phyloP scores from a whole-genome alignment of 2,888 invertebrate species.

The Bimastos eiseni region DNA sequence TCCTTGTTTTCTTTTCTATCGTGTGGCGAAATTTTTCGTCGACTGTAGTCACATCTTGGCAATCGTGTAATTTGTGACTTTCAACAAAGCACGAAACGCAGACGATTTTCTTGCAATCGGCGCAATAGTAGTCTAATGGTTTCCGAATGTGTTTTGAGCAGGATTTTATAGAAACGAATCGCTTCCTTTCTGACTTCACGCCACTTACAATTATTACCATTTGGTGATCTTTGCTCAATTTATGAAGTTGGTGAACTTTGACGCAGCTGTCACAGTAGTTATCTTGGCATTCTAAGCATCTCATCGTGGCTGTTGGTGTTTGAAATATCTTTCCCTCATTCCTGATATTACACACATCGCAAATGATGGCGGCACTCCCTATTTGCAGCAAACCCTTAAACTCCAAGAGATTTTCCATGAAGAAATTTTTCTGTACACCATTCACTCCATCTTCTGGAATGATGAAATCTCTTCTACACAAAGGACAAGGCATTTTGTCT shows the following conservation, averaged over 20 bases:
- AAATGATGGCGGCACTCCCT: neutral
- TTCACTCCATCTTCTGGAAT: neutral
- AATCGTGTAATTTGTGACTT: neutral
- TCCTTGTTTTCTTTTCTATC: too few relatives aligned
- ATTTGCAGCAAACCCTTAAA: neutral
- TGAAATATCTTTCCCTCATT: neutral
- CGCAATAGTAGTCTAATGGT: conserved; percentile 4
- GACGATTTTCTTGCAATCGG: neutral
- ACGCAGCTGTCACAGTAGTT: neutral
- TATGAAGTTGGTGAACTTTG: neutral
- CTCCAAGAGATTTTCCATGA: neutral
- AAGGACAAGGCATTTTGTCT: neutral
- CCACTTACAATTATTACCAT: neutral
- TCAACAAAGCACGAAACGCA: neutral
- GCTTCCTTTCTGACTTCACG: neutral
- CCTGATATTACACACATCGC: neutral
- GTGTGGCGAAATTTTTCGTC: neutral
- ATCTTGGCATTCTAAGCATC: neutral
- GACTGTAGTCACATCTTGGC: neutral
- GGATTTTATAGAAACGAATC: too few relatives aligned
- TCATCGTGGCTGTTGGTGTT: neutral
- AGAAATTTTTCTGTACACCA: neutral
- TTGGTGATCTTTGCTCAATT: neutral
- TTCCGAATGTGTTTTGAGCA: neutral
- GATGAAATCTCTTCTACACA: neutral